Evolutionary conservation across 1,140 invertebrate species (phyloP).

Genomic region (Papilio aristodemus): DNA sequence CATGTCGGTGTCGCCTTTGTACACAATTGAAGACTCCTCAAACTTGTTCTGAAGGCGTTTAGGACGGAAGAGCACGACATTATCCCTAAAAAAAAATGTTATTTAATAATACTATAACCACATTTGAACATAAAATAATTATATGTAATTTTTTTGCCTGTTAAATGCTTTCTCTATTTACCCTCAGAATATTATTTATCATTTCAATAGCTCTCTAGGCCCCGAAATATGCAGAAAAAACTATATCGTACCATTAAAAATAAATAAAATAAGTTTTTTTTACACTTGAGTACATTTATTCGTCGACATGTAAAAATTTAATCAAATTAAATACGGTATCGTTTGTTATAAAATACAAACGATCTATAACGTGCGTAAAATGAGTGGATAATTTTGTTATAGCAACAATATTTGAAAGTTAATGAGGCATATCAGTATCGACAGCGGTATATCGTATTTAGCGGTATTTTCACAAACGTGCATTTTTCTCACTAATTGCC

Average conservation of each 20-base stretch:
- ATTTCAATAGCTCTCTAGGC: no score
- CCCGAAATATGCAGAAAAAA: no score
- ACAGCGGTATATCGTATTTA: not conserved
- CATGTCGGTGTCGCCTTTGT: constrained; percentile 85
- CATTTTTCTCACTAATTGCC: not conserved
- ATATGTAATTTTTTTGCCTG: no score
- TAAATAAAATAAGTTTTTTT: no score
- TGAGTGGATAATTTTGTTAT: constrained; percentile 5
- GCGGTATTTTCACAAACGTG: not conserved
- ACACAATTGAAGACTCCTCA: constrained; percentile 88
- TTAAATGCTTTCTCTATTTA: no score
- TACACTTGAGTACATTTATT: not conserved
- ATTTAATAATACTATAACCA: constrained; percentile 33
- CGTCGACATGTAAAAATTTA: not conserved
- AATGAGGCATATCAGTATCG: constrained; percentile 6
- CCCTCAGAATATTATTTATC: no score
- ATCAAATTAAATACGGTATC: not conserved
- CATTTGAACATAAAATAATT: no score
- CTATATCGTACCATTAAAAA: no score
- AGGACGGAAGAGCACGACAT: constrained; percentile 93
- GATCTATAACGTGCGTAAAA: not conserved
- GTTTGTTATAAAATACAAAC: not conserved
- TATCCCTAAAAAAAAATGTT: constrained; percentile 83
- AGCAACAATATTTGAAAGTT: constrained; percentile 21
- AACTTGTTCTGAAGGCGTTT: constrained; percentile 95